A percentile compares a stretch with the other conserved stretches of the same genome.
These are phyloP conservation scores for Nymphalis io DNA, from an alignment of 1,140 invertebrate genomes.

Conservation along the genomic window DNA sequence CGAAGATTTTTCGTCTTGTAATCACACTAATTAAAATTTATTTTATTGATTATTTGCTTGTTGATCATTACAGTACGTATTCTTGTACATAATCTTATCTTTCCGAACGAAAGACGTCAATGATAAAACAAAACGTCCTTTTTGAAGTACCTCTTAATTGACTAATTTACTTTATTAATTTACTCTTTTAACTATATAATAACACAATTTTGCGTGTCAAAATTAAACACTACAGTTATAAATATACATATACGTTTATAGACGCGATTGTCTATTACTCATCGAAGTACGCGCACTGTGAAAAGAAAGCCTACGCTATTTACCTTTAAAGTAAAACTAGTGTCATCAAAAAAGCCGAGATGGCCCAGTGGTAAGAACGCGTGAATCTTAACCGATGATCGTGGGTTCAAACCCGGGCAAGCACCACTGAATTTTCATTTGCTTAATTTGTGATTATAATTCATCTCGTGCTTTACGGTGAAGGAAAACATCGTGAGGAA, in stretches of 20 bases:
- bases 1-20: too few species aligned
- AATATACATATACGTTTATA: too few species aligned
- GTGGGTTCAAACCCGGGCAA: too few species aligned
- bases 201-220: too few species aligned
- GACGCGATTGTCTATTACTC: neutral
- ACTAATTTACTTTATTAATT: constrained; percentile 2
- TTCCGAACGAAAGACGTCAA: constrained; percentile 9
- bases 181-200: neutral
- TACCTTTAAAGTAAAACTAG: neutral
- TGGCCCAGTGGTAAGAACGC: too few species aligned
- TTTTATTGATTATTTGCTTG: neutral
- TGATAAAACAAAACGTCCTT: constrained; percentile 5
- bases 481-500: too few species aligned
- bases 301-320: neutral
- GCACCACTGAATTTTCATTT: too few species aligned
- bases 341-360: neutral
- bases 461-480: too few species aligned
- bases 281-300: neutral
- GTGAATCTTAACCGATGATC: too few species aligned
- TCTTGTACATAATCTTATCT: constrained; percentile 16
- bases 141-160: constrained; percentile 1
- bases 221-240: too few species aligned
- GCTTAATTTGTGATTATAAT: too few species aligned
- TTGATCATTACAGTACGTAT: neutral
- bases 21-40: neutral